Evolutionary conservation across 2,888 invertebrate genomes (phyloP), one percentile per base, ranked within the genome.

Genomic region (Drosophila gaucha): DNA sequence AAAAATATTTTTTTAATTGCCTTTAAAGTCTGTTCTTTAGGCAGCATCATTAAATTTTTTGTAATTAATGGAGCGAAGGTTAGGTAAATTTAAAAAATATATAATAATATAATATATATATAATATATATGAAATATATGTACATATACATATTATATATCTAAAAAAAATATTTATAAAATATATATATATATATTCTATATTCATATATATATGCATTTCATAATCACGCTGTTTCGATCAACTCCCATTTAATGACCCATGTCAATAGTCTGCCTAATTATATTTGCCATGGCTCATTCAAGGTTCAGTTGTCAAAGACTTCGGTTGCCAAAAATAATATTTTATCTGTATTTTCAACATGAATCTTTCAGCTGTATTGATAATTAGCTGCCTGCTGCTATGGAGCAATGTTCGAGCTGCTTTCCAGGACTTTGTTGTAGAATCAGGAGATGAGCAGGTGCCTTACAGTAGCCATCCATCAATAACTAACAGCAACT

Each of bases 381-480:
- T 52, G 43, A 12, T 39, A 6, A 26, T 69, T 22, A 28, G 31
- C 35, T 60, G 59, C 4, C 54, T 86, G 24, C 36, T 78, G 31
- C 9, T 54, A 28, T 14, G 30, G 14, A n/a, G 47, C 9, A 35
- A 2, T 2, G 58, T 35, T 3, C 24, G 49, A 4, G 86, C 69
- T 0, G 83, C 83, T 1, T 74, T 89, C 12, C 52, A 76, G 66
- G 89, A 89, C 62, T 89, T 89, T 56, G 67, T 89, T 1, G 49
- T 89, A 9, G 62, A 55, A 41, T 44, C 72, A 31, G 67, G 72
- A 14, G 57, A 16, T 3, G 35, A 63, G 3, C 6, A 68, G 64
- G 67, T 65, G 39, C 3, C 1, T 3, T 8, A 2, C 0, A 33
- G 6, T 3, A 10, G 6, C 1, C 8, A 3, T 6, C 1, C 5